Evolutionary conservation across 2,888 invertebrate species (phyloP).

Genomic region (Oscheius sp.): DNA sequence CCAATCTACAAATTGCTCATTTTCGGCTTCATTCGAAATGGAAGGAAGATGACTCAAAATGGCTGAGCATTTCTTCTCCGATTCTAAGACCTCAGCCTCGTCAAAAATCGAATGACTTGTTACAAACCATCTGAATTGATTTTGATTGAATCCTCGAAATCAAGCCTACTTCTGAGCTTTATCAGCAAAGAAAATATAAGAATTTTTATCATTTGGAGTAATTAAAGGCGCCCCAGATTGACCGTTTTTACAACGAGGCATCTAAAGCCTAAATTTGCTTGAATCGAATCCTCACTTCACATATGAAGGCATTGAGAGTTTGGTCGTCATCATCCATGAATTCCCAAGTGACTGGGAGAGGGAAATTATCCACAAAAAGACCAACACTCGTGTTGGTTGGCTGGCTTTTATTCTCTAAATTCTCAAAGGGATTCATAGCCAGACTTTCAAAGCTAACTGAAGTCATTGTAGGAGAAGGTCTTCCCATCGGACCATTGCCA

Average conservation of each 20-base stretch:
- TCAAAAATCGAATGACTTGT: background rate
- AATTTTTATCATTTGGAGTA: constrained; percentile 1
- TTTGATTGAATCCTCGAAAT: background rate
- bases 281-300: background rate
- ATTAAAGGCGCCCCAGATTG: background rate
- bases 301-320: background rate
- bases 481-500: constrained; percentile 5
- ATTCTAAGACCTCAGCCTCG: background rate
- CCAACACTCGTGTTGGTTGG: background rate
- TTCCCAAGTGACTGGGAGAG: background rate
- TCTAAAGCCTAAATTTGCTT: background rate
- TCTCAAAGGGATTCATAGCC: background rate
- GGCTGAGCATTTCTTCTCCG: background rate
- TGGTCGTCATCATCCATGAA: background rate
- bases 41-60: background rate
- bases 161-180: background rate
- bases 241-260: background rate
- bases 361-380: background rate
- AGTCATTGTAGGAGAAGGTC: background rate
- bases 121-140: background rate
- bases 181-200: constrained; percentile 1
- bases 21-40: background rate
- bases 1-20: background rate
- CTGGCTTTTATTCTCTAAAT: background rate
- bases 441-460: background rate